Evolutionary conservation across 2,888 invertebrate genomes (phyloP).

Genomic region (Elmis aenea): DNA sequence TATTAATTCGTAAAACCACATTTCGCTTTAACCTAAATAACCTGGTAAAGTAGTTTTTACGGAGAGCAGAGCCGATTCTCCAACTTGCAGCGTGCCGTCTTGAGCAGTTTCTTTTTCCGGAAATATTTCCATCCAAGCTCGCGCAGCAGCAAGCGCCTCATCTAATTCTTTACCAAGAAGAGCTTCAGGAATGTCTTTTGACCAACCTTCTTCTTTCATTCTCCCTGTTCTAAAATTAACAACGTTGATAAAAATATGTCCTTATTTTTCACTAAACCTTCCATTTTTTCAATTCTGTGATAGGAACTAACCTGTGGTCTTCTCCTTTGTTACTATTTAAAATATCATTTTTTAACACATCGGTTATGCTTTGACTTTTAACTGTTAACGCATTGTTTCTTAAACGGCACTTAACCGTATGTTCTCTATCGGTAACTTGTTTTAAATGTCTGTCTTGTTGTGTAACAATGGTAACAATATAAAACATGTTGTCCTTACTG

Average conservation of each 20-base stretch:
- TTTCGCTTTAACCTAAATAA: conserved; percentile 29
- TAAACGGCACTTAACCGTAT: conserved; percentile 57
- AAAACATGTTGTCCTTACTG: conserved; percentile 54
- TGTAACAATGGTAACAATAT: conserved; percentile 62
- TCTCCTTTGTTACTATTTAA: conserved; percentile 8
- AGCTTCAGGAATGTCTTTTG: conserved; percentile 48
- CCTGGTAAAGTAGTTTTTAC: conserved; percentile 62
- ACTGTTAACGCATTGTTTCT: conserved; percentile 53
- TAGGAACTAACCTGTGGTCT: conserved; percentile 1
- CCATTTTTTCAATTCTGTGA: conserved; percentile 1
- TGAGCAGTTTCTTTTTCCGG: conserved; percentile 41
- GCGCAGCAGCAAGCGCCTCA: conserved; percentile 41
- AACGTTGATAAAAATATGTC: conserved; percentile 10
- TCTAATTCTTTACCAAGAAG: conserved; percentile 17
- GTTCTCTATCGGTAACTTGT: conserved; percentile 67
- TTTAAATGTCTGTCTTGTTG: conserved; percentile 72
- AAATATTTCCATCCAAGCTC: conserved; percentile 68
- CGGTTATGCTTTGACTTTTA: conserved; percentile 52
- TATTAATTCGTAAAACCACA: no score
- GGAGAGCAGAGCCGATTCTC: conserved; percentile 63
- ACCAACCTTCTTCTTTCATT: conserved; percentile 53
- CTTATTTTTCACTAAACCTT: neutral
- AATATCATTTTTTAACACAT: conserved; percentile 50
- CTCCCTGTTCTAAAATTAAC: conserved; percentile 52
- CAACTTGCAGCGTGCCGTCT: conserved; percentile 62